Evolutionary conservation across 2,888 invertebrate species (phyloP).

Genomic region (Frankliniella fusca): DNA sequence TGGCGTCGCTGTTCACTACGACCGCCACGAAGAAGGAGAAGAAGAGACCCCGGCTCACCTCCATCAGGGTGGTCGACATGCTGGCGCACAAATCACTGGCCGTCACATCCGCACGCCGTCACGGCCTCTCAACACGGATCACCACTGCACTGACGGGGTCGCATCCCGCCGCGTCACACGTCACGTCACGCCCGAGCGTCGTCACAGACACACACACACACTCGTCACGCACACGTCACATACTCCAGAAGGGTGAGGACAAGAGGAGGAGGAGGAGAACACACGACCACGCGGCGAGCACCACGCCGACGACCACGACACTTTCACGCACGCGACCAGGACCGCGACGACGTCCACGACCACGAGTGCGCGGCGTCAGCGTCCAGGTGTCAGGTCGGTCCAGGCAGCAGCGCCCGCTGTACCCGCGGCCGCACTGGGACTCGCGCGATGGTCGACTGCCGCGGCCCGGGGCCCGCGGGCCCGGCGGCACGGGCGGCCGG

Average conservation of each 20-base stretch:
- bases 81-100: not conserved
- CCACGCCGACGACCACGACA: too few species aligned
- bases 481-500: not conserved
- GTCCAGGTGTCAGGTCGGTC: not conserved
- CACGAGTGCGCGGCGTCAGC: not conserved
- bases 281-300: not conserved
- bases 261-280: too few species aligned
- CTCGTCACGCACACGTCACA: not conserved
- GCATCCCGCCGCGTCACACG: not conserved
- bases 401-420: not conserved
- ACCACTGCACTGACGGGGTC: too few species aligned
- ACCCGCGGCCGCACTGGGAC: not conserved
- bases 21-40: too few species aligned
- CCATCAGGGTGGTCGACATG: constrained; percentile 19
- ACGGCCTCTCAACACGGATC: not conserved
- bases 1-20: too few species aligned
- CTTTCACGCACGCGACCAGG: not conserved
- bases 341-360: not conserved
- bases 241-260: not conserved
- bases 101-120: not conserved
- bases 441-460: not conserved
- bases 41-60: not conserved
- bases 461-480: not conserved
- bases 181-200: not conserved
- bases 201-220: not conserved